Conservation (phyloP, 2,888 invertebrate genomes). For the Villa cingulata region DNA sequence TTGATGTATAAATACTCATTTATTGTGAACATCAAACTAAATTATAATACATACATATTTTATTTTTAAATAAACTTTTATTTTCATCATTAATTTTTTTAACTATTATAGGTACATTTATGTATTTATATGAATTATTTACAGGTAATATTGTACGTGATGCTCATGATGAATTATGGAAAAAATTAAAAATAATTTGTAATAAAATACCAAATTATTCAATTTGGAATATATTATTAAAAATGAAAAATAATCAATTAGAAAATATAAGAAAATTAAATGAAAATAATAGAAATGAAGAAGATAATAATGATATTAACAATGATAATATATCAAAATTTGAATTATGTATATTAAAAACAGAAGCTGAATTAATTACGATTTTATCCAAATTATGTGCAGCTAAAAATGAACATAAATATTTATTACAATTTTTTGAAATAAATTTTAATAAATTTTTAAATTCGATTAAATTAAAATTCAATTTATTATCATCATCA, state of each 20-base stretch:
- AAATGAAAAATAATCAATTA: slow-evolving; percentile 27
- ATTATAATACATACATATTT: no score
- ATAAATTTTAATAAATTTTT: no score
- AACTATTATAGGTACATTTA: background rate
- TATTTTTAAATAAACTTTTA: background rate
- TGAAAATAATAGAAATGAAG: no score
- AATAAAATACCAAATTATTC: slow-evolving; percentile 26
- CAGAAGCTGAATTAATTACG: slow-evolving; percentile 24
- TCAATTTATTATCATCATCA: no score
- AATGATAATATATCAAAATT: slow-evolving; percentile 21
- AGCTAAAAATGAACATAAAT: slow-evolving; percentile 21
- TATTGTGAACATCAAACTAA: no score
- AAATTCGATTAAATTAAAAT: no score
- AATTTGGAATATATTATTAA: slow-evolving; percentile 27
- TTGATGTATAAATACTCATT: no score
- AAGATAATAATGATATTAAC: slow-evolving; percentile 4
- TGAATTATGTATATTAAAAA: slow-evolving; percentile 25
- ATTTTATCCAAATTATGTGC: slow-evolving; percentile 23
- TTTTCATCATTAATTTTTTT: background rate
- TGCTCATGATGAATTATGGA: slow-evolving; percentile 26
- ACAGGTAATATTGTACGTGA: slow-evolving; percentile 15
- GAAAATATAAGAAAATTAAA: slow-evolving; percentile 26
- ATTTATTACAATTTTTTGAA: background rate
- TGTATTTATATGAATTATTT: background rate
- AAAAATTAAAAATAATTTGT: slow-evolving; percentile 25